Evolutionary conservation across 2,113 vertebrate species (phyloP), one percentile per base, ranked within the genome.

Genomic region (Corynorhinus townsendii): DNA sequence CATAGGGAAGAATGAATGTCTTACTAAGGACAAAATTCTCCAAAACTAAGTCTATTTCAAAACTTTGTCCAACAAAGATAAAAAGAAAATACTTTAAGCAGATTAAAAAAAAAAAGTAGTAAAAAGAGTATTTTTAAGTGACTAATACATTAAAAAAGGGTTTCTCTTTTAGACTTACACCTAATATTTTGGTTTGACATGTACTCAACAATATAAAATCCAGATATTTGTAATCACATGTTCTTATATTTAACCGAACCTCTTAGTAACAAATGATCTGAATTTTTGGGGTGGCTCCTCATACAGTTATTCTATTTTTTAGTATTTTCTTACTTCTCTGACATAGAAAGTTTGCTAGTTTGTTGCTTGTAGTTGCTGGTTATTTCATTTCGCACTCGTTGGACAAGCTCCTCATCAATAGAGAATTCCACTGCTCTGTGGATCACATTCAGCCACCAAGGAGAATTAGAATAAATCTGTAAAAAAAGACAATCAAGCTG

Each of bases 381-480:
- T 95, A 99, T 98, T 98, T 99, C 99, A 0, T 99, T 99, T 96
- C 99, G 99, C 75, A 99, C 98, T 30, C 99, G 98, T 9, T 98
- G 98, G 95, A 99, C 99, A 95, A 99, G 99, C 17, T 99, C 99
- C 4, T 99, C 99, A 24, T 99, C 99, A 0, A 98, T 97, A 82
- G 99, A 98, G 97, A 98, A 98, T 56, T 99, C 98, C 92, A 99
- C 98, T 28, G 99, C 98, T 97, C 97, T 98, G 95, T 99, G 99
- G 89, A 99, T 98, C 24, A 99, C 98, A 56, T 99, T 99, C 94
- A 99, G 96, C 99, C 99, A 99, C 99, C 99, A 99, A 85, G 99
- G 99, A 95, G 99, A 98, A 95, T 97, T 98, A 71, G 98, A 96
- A 95, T 96, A 97, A 96, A 98, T 97, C 99, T 99, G 96, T 73